phyloP scores from a whole-genome alignment of 2,797 vertebrate species.

The Coilia nasus region DNA sequence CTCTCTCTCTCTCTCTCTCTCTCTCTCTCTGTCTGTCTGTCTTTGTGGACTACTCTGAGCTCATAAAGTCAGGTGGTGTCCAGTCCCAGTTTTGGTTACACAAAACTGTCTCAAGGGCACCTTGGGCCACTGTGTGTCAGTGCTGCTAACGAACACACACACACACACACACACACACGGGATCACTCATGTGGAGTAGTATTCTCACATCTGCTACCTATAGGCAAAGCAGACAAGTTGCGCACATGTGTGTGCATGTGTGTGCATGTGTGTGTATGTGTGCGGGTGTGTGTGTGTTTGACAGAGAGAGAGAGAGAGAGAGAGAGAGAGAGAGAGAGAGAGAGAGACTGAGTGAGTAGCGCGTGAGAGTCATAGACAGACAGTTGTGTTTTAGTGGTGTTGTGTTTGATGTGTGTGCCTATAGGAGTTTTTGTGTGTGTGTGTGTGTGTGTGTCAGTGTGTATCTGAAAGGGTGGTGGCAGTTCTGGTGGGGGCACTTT shows the following conservation, averaged over 20 bases:
- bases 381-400: neutral
- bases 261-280: neutral
- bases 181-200: constrained; percentile 70
- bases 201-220: constrained; percentile 76
- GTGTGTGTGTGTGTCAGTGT: neutral
- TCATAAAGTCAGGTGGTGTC: constrained; percentile 53
- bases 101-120: constrained; percentile 67
- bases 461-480: constrained; percentile 60
- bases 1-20: neutral
- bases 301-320: neutral
- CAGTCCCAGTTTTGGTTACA: constrained; percentile 56
- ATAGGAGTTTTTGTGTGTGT: neutral
- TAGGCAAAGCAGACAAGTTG: constrained; percentile 58
- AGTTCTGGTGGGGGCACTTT: constrained; percentile 59
- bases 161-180: constrained; percentile 42
- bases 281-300: neutral
- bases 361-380: neutral
- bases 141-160: constrained; percentile 28
- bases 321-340: constrained; percentile 35
- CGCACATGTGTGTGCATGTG: constrained; percentile 38
- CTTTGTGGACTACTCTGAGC: constrained; percentile 48
- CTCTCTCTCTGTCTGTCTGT: neutral
- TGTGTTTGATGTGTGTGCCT: neutral
- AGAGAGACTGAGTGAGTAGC: neutral
- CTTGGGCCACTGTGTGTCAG: constrained; percentile 28